phyloP scores from a whole-genome alignment of 1,140 invertebrate species.

The Batillaria attramentaria region DNA sequence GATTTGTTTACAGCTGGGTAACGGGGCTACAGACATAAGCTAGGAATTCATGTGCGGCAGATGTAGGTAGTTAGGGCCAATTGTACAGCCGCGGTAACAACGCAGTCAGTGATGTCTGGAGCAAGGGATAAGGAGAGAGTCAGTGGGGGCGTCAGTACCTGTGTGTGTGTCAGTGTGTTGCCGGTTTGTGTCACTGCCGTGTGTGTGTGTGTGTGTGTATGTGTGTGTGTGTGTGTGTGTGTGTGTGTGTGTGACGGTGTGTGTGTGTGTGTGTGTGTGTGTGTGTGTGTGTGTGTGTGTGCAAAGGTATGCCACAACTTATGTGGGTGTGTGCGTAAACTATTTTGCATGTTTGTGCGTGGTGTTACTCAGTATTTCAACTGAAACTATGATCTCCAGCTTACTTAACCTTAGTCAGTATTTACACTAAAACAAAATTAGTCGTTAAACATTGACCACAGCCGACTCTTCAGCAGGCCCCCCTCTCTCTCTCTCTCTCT shows the following conservation, averaged over 20 bases:
- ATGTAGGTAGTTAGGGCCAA: too few species aligned
- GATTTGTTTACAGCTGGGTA: neutral
- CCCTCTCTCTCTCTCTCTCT: neutral
- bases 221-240: slow-evolving; percentile 7
- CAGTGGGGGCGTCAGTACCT: neutral
- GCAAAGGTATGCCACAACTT: neutral
- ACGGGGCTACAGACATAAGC: too few species aligned
- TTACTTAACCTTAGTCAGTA: neutral
- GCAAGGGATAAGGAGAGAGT: neutral
- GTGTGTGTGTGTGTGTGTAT: neutral
- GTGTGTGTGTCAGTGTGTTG: neutral
- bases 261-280: neutral
- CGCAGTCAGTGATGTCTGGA: too few species aligned
- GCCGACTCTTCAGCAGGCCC: neutral
- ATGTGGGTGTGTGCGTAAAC: neutral
- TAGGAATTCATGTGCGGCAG: too few species aligned
- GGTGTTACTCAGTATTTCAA: neutral
- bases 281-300: neutral
- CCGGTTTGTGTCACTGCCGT: neutral
- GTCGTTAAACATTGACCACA: neutral
- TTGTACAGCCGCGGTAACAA: too few species aligned
- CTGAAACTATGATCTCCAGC: neutral
- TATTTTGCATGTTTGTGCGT: neutral
- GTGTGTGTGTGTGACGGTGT: neutral
- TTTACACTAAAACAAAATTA: neutral